Conservation (phyloP, 2,113 vertebrate species). For the Pseudorasbora parva region DNA sequence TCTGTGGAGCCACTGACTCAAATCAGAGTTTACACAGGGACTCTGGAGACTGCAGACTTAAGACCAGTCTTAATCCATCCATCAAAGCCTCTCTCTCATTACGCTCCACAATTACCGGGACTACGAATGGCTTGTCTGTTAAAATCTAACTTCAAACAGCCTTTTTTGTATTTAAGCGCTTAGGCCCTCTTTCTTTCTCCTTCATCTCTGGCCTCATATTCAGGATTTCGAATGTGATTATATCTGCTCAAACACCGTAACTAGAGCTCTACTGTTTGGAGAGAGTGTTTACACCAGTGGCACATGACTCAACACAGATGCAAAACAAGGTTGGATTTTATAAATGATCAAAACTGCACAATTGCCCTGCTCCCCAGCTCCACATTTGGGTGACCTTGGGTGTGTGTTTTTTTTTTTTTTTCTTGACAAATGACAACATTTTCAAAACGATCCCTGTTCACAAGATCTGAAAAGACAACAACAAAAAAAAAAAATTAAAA, state of each 20-base stretch:
- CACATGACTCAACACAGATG: neutral
- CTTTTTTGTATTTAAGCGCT: conserved; percentile 3
- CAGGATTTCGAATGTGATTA: conserved; percentile 32
- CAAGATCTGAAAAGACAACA: no score
- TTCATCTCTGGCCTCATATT: conserved; percentile 29
- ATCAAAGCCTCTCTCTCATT: conserved; percentile 48
- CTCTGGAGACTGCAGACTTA: conserved; percentile 46
- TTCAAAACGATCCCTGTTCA: no score
- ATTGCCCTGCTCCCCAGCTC: neutral
- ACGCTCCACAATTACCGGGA: conserved; percentile 40
- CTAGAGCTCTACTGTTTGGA: conserved; percentile 4
- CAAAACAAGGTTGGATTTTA: conserved; percentile 10
- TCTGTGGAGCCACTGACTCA: conserved; percentile 39
- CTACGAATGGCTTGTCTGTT: conserved; percentile 31
- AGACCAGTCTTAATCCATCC: conserved; percentile 45
- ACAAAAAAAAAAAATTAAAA: no score
- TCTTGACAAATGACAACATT: no score
- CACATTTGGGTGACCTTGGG: neutral
- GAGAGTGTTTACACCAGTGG: conserved; percentile 18
- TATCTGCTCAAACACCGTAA: conserved; percentile 19
- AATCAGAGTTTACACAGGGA: conserved; percentile 46
- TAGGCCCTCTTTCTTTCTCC: conserved; percentile 17
- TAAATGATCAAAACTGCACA: neutral
- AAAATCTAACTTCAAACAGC: conserved; percentile 25
- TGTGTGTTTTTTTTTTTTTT: no score